Evolutionary conservation across 2,113 vertebrate genomes (phyloP).

Genomic region (Fulmarus glacialis): DNA sequence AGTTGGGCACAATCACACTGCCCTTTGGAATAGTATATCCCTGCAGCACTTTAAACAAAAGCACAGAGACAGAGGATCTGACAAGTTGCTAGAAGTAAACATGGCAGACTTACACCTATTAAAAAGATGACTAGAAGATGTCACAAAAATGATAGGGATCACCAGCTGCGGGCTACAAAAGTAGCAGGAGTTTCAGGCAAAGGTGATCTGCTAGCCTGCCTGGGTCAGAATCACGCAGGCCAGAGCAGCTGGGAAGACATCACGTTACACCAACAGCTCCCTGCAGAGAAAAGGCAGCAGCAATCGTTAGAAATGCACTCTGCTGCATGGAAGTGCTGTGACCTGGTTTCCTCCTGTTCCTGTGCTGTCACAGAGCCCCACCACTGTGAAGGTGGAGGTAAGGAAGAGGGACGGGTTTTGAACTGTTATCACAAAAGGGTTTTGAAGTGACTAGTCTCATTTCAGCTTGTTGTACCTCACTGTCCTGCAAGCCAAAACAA

Average conservation of each 20-base stretch:
- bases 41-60: conserved; percentile 81
- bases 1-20: conserved; percentile 87
- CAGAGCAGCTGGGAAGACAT: neutral
- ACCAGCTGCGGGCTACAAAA: neutral
- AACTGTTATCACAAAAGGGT: neutral
- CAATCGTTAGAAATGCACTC: neutral
- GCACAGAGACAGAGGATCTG: neutral
- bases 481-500: neutral
- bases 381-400: neutral
- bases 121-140: neutral
- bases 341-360: neutral
- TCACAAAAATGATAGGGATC: rapidly evolving
- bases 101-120: neutral
- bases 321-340: neutral
- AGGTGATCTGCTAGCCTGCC: neutral
- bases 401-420: neutral
- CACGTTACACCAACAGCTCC: neutral
- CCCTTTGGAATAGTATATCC: conserved; percentile 93
- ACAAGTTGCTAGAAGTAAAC: neutral
- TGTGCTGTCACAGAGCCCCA: neutral
- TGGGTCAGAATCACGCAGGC: neutral
- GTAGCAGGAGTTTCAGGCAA: neutral
- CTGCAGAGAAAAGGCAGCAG: neutral
- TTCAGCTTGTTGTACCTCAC: neutral
- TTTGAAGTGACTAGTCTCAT: neutral